Evolutionary conservation across 2,888 invertebrate genomes (phyloP).

Genomic region (Acronicta aceris): DNA sequence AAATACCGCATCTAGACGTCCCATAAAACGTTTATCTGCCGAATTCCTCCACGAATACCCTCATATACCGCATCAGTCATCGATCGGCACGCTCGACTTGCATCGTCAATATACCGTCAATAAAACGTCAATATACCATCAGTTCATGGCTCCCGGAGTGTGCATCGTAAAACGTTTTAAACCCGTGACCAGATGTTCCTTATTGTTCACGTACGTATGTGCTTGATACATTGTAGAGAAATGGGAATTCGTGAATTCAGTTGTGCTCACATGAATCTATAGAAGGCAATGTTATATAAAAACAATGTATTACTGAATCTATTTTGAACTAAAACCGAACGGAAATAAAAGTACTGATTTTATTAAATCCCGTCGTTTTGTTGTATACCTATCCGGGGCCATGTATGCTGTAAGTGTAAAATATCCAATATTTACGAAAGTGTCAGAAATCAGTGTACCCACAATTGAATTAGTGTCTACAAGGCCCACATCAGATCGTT

Average conservation of each 20-base stretch:
- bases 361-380: no score
- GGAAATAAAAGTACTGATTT: no score
- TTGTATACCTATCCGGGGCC: no score
- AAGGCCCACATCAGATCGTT: no score
- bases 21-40: constrained; percentile 3
- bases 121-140: constrained; percentile 7
- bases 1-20: not conserved
- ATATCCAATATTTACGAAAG: no score
- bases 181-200: constrained; percentile 33
- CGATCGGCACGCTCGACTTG: constrained; percentile 25
- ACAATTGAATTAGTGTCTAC: no score
- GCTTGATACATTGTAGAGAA: constrained; percentile 14
- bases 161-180: constrained; percentile 45
- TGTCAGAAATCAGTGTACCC: no score
- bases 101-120: constrained; percentile 12
- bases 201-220: constrained; percentile 22
- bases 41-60: constrained; percentile 19
- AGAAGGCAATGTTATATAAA: not conserved
- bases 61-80: constrained; percentile 10
- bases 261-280: constrained; percentile 11
- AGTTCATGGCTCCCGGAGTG: constrained; percentile 13
- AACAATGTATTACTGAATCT: not conserved
- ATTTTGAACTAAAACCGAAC: not conserved
- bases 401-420: no score
- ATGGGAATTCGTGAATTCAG: constrained; percentile 14